Evolutionary conservation across 2,113 vertebrate genomes (phyloP).

Genomic region (Ahaetulla prasina): DNA sequence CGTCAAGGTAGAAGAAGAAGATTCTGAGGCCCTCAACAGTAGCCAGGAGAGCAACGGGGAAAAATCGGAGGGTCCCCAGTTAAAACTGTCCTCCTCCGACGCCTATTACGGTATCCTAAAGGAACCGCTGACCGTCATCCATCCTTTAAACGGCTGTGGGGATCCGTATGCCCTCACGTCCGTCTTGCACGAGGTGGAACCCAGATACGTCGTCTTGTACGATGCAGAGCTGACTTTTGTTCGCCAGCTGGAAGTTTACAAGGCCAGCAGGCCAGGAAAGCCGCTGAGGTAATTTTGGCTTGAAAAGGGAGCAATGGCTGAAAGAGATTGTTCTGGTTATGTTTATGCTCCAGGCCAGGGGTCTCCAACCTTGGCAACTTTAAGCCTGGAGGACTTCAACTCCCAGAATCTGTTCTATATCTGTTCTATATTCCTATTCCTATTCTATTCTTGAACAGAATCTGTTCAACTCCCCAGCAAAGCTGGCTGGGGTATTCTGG

Average conservation of each 20-base stretch:
- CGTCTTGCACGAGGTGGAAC: constrained; percentile 88
- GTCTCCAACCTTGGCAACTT: too few relatives aligned
- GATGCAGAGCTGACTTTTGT: constrained; percentile 91
- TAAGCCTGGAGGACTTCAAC: too few relatives aligned
- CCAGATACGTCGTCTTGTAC: constrained; percentile 87
- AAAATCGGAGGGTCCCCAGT: constrained; percentile 63
- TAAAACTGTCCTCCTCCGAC: constrained; percentile 82
- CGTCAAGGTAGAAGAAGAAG: constrained; percentile 46
- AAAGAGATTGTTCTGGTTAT: neutral
- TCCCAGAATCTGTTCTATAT: too few relatives aligned
- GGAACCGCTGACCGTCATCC: constrained; percentile 86
- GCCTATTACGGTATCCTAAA: constrained; percentile 86
- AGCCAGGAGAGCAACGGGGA: constrained; percentile 55
- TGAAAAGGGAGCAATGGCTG: neutral
- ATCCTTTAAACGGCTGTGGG: constrained; percentile 84
- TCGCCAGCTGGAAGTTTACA: constrained; percentile 91
- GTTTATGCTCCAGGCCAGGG: too few relatives aligned
- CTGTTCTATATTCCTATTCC: too few relatives aligned
- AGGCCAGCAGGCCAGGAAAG: constrained; percentile 85
- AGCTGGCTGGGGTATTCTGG: too few relatives aligned
- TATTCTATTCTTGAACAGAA: too few relatives aligned
- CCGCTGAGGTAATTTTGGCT: constrained; percentile 72
- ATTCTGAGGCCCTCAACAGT: constrained; percentile 20
- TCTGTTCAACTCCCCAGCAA: too few relatives aligned
- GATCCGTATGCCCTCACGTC: constrained; percentile 90